Base-by-base conservation (phyloP, 2,113 vertebrate genomes). In the Brienomyrus brachyistius region DNA sequence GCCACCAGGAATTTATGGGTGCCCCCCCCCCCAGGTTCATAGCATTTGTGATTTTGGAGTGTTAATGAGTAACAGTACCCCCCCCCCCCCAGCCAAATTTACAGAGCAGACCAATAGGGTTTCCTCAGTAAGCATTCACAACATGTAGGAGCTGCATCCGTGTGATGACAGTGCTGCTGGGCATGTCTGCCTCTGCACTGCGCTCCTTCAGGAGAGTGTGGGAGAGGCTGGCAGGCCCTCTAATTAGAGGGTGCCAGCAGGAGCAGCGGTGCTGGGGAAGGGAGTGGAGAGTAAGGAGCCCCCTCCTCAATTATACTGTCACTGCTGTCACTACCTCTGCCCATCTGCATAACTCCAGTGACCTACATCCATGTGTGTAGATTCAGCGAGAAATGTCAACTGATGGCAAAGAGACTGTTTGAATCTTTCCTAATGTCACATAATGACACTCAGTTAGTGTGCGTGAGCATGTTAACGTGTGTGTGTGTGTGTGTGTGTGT, bases 361-460 rank as follows among this genome's bases (percentile, higher is more conserved):
- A 95, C 93, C 94, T 94, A 95, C 88, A 94, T 94, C 94, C 93
- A 62, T 91, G 93, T 94, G 89, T 80, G 35, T 4, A 70, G n/a
- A 17, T 77, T 40, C 15, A 15, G 31, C 35, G 0, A 23, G 40
- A 45, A 45, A 84, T 8, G 40, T 84, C 82, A 84, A 11, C 45
- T 84, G 45, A 23, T 47, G n/a, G 82, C 19, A 23, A 84, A 43
- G 74, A 43, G 40, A 5, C 8, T 6, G 9, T 21, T 56, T 56
- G n/a, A 27, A 35, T 87, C 35, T 17, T 87, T 87, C 31, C n/a
- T 54, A 19, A 47, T 84, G 50, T 87, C 85, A 87, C 50, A 31
- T 56, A 10, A 17, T 87, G 50, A 19, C 31, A 17, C 15, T 54
- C 50, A 31, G 27, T 86, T 23, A 23, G 50, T 40, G 51, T 56